Percentiles rank a stretch among this genome's conserved stretches.
phyloP scores from a whole-genome alignment of 2,888 invertebrate species.

The Cheilosia scutellata region DNA sequence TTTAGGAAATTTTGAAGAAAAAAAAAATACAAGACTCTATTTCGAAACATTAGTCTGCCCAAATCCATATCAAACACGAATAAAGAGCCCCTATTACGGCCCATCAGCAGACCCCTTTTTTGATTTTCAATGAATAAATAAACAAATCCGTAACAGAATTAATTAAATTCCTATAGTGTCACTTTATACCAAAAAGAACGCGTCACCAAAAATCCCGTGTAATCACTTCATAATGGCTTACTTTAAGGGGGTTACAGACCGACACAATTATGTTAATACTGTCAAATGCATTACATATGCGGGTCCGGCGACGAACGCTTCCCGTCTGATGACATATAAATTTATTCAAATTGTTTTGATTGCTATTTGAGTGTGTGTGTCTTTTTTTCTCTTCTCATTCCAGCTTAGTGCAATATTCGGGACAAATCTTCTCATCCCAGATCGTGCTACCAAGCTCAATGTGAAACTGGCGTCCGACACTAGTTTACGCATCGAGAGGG shows the following conservation, averaged over 20 bases:
- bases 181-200: slow-evolving; percentile 28
- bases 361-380: slow-evolving; percentile 33
- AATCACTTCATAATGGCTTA: slow-evolving; percentile 65
- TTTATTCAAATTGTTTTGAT: slow-evolving; percentile 61
- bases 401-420: slow-evolving; percentile 80
- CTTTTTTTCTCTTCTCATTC: slow-evolving; percentile 38
- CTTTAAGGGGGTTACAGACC: slow-evolving; percentile 63
- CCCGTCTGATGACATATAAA: slow-evolving; percentile 41
- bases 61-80: slow-evolving; percentile 7
- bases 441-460: slow-evolving; percentile 78
- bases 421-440: slow-evolving; percentile 79
- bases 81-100: slow-evolving; percentile 46
- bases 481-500: slow-evolving; percentile 79
- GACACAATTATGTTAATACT: slow-evolving; percentile 67
- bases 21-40: background rate
- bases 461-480: slow-evolving; percentile 79
- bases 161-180: slow-evolving; percentile 49
- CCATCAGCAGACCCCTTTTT: slow-evolving; percentile 16
- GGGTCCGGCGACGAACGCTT: slow-evolving; percentile 41
- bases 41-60: background rate
- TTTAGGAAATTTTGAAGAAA: background rate
- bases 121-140: slow-evolving; percentile 38
- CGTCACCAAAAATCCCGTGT: slow-evolving; percentile 63
- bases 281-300: slow-evolving; percentile 55
- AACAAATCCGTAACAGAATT: slow-evolving; percentile 41